These are phyloP conservation scores for Chironomus striatipennis DNA, from an alignment of 1,140 invertebrate genomes.

Conservation along the genomic window DNA sequence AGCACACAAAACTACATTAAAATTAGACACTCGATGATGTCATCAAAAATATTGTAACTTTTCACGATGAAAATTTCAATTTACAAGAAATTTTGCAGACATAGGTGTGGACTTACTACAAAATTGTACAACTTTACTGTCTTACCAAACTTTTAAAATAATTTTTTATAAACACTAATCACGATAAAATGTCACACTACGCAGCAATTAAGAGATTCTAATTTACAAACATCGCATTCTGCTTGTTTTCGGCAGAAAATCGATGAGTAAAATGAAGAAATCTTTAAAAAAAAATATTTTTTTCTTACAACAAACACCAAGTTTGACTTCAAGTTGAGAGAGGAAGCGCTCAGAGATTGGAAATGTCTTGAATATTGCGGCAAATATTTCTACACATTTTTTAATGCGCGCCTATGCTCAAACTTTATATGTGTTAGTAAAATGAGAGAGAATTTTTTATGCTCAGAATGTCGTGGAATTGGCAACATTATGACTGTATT, in stretches of 20 bases:
- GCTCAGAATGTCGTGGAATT: not conserved
- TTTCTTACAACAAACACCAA: not conserved
- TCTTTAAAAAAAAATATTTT: not conserved
- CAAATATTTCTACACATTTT: not conserved
- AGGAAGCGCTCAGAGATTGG: not conserved
- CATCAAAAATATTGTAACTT: constrained; percentile 4
- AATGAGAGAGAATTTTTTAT: not conserved
- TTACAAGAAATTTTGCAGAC: not conserved
- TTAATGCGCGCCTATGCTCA: not conserved
- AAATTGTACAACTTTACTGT: not conserved
- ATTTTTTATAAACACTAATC: not conserved
- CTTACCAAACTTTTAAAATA: not conserved
- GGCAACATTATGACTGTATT: not conserved
- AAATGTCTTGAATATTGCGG: not conserved
- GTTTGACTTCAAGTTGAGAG: not conserved
- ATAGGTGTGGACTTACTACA: not conserved
- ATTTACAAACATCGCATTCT: not conserved
- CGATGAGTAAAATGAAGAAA: constrained; percentile 12
- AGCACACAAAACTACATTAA: constrained; percentile 4
- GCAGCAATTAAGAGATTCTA: constrained; percentile 1
- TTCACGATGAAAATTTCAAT: not conserved
- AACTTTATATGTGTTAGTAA: not conserved
- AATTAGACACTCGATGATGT: constrained; percentile 6
- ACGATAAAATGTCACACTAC: not conserved
- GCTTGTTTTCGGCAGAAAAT: constrained; percentile 16